Percentiles rank a stretch among this genome's conserved stretches.
Evolutionary conservation across 2,113 vertebrate genomes (phyloP).

Genomic region (Crocuta crocuta): DNA sequence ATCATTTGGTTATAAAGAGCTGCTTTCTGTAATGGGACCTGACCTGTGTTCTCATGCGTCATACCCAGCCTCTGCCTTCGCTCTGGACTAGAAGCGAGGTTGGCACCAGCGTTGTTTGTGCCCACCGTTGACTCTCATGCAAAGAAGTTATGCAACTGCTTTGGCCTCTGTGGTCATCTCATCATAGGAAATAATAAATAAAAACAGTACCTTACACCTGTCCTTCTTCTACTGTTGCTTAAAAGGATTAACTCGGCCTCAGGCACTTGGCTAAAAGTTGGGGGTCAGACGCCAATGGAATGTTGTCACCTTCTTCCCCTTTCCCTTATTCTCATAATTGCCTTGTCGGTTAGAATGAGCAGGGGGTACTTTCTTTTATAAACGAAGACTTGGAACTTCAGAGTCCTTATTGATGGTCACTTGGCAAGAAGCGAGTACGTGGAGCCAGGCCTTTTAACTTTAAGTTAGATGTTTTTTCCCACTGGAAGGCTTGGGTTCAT

Average conservation of each 20-base stretch:
- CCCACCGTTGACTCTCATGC: background rate
- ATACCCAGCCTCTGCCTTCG: background rate
- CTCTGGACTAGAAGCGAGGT: background rate
- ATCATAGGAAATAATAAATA: background rate
- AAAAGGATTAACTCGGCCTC: background rate
- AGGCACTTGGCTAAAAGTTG: background rate
- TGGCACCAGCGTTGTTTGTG: background rate
- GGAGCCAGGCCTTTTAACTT: background rate
- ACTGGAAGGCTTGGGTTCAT: background rate
- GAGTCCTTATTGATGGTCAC: background rate
- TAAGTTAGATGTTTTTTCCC: background rate
- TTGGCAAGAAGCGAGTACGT: background rate
- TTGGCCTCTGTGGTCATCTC: background rate
- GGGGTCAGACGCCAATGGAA: background rate
- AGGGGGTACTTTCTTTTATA: background rate
- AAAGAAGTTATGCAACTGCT: background rate
- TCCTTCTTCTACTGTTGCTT: background rate
- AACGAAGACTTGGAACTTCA: background rate
- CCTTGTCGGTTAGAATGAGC: background rate
- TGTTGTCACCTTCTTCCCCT: background rate
- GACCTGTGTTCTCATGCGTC: background rate
- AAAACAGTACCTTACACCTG: background rate
- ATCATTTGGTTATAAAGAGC: constrained; percentile 46
- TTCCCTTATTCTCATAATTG: background rate
- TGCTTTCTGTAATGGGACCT: background rate